Evolutionary conservation across 2,888 invertebrate genomes (phyloP), one percentile per base, ranked within the genome.

Genomic region (Elysia crispata): DNA sequence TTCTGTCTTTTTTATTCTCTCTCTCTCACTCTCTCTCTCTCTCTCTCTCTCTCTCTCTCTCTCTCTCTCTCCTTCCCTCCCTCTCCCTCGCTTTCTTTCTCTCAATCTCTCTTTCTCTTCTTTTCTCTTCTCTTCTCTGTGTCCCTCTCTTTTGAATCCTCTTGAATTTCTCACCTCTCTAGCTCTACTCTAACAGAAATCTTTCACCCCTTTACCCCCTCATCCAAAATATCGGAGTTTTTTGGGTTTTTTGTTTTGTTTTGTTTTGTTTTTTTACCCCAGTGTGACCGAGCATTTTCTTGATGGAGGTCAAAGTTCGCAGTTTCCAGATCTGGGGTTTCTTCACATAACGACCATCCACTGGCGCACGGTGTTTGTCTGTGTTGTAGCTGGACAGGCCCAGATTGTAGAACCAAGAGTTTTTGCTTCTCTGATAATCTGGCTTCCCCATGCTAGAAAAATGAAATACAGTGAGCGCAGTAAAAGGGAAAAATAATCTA

Each of bases 381-480:
- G 69, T 80, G 31, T 70, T 77, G 15, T 18, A 28, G 20, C 76
- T 77, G 49, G 81, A 70, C 13, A 84, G 72, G 41, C 84, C 84
- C 28, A 82, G 66, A n/a, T 79, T 74, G 79, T 84, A 82, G 74
- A 84, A 84, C 28, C 73, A 69, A 0, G 80, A 80, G 20, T 75
- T 77, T 1, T 69, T 57, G 33, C 80, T 81, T n/a, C 84, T 60
- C 18, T 64, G 73, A 80, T 84, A 78, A 33, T 78, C 81, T 20
- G 57, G 15, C 54, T 33, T 13, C 1, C 62, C 11, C 80, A 80
- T 80, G 70, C 80, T 80, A 70, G n/a, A 41, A 41, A 8, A 3
- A 66, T 23, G 66, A 8, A 28, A 6, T 60, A 60, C 3, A 25
- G 15, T 15, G 15, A 25, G 6, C n/a, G 15, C 23, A n/a, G n/a